Percentiles rank a stretch among this genome's conserved stretches.
Evolutionary conservation across 64 coral and sea anemone species (phyloP).

Genomic region (Porites lutea): DNA sequence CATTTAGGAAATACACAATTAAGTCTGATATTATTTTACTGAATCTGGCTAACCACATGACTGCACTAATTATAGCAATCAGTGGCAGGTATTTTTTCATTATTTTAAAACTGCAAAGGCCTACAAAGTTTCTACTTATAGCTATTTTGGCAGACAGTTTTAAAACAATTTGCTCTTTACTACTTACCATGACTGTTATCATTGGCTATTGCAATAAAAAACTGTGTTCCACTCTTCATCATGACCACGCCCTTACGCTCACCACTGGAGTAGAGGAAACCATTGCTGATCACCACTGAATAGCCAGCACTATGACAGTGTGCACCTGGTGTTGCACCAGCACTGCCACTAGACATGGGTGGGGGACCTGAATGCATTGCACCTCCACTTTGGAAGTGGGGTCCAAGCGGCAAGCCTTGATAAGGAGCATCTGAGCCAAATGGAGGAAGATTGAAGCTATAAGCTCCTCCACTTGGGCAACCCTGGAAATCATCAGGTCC

Average conservation of each 20-base stretch:
- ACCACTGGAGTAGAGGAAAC: background rate
- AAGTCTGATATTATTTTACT: too few species aligned
- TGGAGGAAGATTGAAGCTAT: background rate
- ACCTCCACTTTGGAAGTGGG: background rate
- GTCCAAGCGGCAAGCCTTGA: background rate
- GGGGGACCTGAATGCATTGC: too few species aligned
- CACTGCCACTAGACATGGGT: background rate
- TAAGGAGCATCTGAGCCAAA: background rate
- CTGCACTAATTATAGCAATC: too few species aligned
- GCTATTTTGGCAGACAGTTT: background rate
- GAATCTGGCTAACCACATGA: too few species aligned
- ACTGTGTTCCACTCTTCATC: slow-evolving; percentile 34
- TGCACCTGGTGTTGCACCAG: background rate
- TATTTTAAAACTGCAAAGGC: too few species aligned
- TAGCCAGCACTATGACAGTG: slow-evolving; percentile 6
- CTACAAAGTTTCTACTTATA: too few species aligned
- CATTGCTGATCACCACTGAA: slow-evolving; percentile 15
- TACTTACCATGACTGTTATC: slow-evolving; percentile 10
- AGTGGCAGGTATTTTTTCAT: too few species aligned
- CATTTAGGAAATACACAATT: too few species aligned
- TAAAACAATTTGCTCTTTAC: background rate
- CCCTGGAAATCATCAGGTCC: background rate
- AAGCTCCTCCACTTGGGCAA: background rate
- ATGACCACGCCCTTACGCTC: background rate
- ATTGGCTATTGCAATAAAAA: slow-evolving; percentile 5